Conservation (phyloP, 2,888 invertebrate species). For the Eupithecia abbreviata region DNA sequence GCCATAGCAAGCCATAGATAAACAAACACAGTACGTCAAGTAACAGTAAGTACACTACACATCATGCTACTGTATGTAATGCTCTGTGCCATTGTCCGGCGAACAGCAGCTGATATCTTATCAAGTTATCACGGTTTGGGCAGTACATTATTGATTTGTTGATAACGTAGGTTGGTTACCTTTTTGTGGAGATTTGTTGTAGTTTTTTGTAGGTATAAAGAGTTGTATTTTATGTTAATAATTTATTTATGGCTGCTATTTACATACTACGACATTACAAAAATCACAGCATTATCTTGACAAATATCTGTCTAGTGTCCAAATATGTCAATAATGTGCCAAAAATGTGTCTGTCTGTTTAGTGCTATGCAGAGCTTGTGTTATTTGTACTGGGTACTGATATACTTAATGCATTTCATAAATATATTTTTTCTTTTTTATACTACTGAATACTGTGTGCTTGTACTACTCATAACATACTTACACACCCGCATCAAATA, state of each 20-base stretch:
- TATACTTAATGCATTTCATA: too few relatives aligned
- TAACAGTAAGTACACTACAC: slow-evolving; percentile 22
- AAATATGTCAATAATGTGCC: too few relatives aligned
- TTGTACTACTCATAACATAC: not conserved
- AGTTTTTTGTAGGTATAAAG: slow-evolving; percentile 51
- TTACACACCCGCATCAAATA: not conserved
- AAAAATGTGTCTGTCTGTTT: too few relatives aligned
- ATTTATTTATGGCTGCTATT: not conserved
- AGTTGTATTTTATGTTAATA: not conserved
- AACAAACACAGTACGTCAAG: slow-evolving; percentile 45
- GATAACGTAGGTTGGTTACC: slow-evolving; percentile 60
- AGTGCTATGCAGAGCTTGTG: too few relatives aligned
- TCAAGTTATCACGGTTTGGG: slow-evolving; percentile 67
- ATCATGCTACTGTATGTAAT: slow-evolving; percentile 54
- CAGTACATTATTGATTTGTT: slow-evolving; percentile 76
- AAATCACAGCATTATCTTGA: too few relatives aligned
- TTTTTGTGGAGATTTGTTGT: slow-evolving; percentile 67
- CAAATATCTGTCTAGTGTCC: too few relatives aligned
- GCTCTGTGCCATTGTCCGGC: slow-evolving; percentile 64
- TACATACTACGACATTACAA: not conserved
- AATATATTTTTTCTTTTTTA: too few relatives aligned
- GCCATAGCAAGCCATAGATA: slow-evolving; percentile 59
- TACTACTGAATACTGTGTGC: too few relatives aligned
- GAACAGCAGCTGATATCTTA: slow-evolving; percentile 66
- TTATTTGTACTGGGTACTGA: too few relatives aligned